Conservation (phyloP, 2,113 vertebrate genomes). For the Neolamprologus sp. region DNA sequence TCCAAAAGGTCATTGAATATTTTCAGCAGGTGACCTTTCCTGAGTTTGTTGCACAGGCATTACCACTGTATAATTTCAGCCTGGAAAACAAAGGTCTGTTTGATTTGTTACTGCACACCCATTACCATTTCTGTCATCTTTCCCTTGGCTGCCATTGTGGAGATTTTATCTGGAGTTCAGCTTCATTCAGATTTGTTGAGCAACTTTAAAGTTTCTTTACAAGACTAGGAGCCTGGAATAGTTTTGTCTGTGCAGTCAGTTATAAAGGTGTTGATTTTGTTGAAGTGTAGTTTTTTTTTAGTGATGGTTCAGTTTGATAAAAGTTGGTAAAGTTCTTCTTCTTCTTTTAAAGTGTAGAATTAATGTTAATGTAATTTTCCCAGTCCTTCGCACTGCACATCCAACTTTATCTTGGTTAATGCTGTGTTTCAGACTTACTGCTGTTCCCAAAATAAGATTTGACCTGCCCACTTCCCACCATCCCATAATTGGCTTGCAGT, state of each 20-base stretch:
- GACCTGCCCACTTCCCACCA: slow-evolving; percentile 42
- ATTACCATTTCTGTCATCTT: slow-evolving; percentile 33
- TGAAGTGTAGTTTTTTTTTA: not conserved
- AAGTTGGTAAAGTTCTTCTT: not conserved
- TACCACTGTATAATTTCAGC: slow-evolving; percentile 7
- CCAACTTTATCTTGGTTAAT: not conserved
- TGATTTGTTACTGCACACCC: slow-evolving; percentile 15
- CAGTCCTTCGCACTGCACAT: not conserved
- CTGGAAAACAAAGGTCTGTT: slow-evolving; percentile 46
- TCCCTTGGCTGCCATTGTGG: not conserved
- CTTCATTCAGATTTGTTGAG: not conserved
- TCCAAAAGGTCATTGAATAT: slow-evolving; percentile 59
- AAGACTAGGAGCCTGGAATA: not conserved
- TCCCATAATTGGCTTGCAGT: slow-evolving; percentile 32
- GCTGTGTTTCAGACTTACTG: not conserved
- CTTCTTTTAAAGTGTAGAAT: not conserved
- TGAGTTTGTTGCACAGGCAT: slow-evolving; percentile 1
- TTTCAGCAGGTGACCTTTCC: slow-evolving; percentile 61
- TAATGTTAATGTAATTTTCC: not conserved
- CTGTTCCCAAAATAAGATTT: slow-evolving; percentile 43
- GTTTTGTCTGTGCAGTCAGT: not conserved
- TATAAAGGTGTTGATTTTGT: not conserved
- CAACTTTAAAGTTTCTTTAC: not conserved
- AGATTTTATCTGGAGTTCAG: slow-evolving; percentile 17
- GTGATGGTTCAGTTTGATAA: not conserved